These are phyloP conservation scores for Drosophila pectinifera DNA, from an alignment of 1,140 invertebrate species.

Conservation along the genomic window DNA sequence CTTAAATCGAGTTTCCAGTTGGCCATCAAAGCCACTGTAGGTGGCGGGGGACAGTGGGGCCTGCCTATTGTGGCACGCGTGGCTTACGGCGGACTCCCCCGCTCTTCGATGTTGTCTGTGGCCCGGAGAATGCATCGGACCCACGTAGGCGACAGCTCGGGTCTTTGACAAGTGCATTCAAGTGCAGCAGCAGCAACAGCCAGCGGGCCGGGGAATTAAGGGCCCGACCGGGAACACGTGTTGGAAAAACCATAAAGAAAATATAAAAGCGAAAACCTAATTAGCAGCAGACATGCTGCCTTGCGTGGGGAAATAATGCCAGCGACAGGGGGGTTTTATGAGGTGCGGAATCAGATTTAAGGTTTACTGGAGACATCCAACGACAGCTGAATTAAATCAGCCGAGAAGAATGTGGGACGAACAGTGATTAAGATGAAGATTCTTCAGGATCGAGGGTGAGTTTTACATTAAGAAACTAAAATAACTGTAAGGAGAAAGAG, in stretches of 20 bases:
- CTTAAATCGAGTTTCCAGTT: conserved; percentile 81
- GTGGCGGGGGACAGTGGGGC: conserved; percentile 14
- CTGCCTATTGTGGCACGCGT: conserved; percentile 71
- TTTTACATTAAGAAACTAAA: background rate
- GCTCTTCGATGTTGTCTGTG: conserved; percentile 36
- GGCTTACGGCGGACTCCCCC: conserved; percentile 35
- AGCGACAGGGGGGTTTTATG: conserved; percentile 19
- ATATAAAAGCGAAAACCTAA: conserved; percentile 57
- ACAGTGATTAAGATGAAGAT: background rate
- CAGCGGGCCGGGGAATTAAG: conserved; percentile 13
- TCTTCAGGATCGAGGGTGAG: background rate
- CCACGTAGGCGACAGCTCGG: conserved; percentile 37
- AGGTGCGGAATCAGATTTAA: conserved; percentile 18
- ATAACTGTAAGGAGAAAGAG: background rate
- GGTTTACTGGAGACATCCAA: background rate
- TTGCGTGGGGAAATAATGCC: conserved; percentile 12
- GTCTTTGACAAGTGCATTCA: conserved; percentile 69
- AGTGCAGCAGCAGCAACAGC: conserved; percentile 40
- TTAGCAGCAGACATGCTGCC: conserved; percentile 52
- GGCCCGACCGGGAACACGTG: conserved; percentile 40
- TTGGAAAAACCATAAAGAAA: conserved; percentile 23
- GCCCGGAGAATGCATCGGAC: conserved; percentile 29
- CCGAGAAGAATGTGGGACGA: background rate
- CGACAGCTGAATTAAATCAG: conserved; percentile 34
- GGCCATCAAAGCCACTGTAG: conserved; percentile 43